Conservation (phyloP, 2,113 vertebrate species). For the human region GRCh38 chr2:18789001-18789500, state of each 20-base stretch:
- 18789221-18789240: not conserved
- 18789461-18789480: not conserved
- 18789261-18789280: not conserved
- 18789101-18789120: slow-evolving; percentile 49
- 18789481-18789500: not conserved
- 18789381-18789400: not conserved
- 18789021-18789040: slow-evolving; percentile 64
- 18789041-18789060: slow-evolving; percentile 53
- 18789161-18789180: slow-evolving; percentile 43
- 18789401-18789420: not conserved
- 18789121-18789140: slow-evolving; percentile 28
- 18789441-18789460: not conserved
- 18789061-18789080: slow-evolving; percentile 67
- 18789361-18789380: not conserved
- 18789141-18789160: slow-evolving; percentile 50
- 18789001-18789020: slow-evolving; percentile 76
- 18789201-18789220: not conserved
- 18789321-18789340: not conserved
- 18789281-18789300: not conserved
- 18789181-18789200: not conserved
- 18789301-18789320: not conserved
- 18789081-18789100: slow-evolving; percentile 67
- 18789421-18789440: not conserved
- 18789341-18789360: too few species aligned
- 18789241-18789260: not conserved